Evolutionary conservation across 2,113 vertebrate species (phyloP).

Genomic region (Lagopus leucura): DNA sequence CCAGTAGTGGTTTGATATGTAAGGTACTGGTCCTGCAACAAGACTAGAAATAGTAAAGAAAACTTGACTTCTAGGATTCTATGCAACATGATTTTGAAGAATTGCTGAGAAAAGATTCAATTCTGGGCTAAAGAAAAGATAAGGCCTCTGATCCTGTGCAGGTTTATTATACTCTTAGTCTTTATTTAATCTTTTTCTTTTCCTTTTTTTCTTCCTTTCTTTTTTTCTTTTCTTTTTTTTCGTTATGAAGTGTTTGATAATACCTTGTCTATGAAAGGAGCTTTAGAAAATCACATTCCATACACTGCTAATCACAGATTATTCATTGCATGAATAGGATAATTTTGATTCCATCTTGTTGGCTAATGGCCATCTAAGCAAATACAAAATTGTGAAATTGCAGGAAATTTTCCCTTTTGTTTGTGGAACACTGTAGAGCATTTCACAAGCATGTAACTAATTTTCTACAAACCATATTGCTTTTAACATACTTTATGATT

Average conservation of each 20-base stretch:
- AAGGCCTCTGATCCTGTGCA: not conserved
- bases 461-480: slow-evolving; percentile 58
- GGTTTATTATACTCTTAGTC: slow-evolving; percentile 8
- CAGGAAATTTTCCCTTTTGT: slow-evolving; percentile 64
- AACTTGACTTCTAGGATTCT: not conserved
- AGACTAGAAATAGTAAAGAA: not conserved
- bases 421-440: slow-evolving; percentile 43
- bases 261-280: slow-evolving; percentile 66
- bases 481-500: slow-evolving; percentile 55
- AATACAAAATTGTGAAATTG: slow-evolving; percentile 58
- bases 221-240: not conserved
- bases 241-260: not conserved
- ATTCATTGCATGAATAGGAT: slow-evolving; percentile 64
- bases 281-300: slow-evolving; percentile 72
- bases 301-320: slow-evolving; percentile 68
- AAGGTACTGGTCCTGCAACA: not conserved
- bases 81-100: not conserved
- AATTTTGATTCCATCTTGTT: slow-evolving; percentile 63
- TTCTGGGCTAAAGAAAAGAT: not conserved
- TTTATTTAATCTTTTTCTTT: not conserved
- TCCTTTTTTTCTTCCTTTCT: not conserved
- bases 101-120: not conserved
- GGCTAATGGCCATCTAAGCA: slow-evolving; percentile 65
- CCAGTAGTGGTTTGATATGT: not conserved
- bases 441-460: slow-evolving; percentile 58